These are phyloP conservation scores for human DNA, from an alignment of 2,113 vertebrate species.

Conservation along the genomic window DNA sequence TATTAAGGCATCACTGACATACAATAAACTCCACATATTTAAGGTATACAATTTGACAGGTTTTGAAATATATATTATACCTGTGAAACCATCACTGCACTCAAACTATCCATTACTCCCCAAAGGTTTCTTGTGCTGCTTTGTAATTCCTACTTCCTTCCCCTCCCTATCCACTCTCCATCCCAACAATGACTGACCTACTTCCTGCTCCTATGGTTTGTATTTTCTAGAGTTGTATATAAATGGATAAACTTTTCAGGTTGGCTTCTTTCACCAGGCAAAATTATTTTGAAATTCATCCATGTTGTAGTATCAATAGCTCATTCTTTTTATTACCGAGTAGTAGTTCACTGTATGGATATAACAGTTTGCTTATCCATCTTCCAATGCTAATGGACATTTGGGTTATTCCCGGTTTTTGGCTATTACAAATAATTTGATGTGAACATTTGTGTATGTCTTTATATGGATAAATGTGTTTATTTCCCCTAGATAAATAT, in stretches of 20 bases:
- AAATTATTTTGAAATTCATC: slow-evolving; percentile 18
- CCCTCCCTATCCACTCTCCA: not conserved
- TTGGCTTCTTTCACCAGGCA: not conserved
- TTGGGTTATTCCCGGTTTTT: not conserved
- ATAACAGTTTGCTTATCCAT: not conserved
- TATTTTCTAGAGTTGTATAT: not conserved
- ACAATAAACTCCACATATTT: not conserved
- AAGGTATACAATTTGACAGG: not conserved
- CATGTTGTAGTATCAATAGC: not conserved
- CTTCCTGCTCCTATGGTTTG: not conserved
- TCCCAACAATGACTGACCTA: not conserved
- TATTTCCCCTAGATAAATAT: not conserved
- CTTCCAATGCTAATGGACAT: not conserved
- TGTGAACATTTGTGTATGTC: not conserved
- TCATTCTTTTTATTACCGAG: not conserved
- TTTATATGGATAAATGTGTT: not conserved
- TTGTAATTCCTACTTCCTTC: not conserved
- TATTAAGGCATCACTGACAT: not conserved
- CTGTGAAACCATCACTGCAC: not conserved
- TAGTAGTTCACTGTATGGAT: not conserved
- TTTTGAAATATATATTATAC: not conserved
- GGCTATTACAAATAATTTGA: not conserved
- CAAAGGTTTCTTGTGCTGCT: not conserved
- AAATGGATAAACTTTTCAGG: not conserved
- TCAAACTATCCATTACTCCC: not conserved